phyloP scores from a whole-genome alignment of 2,888 invertebrate genomes.

The Cerastis leucographa region DNA sequence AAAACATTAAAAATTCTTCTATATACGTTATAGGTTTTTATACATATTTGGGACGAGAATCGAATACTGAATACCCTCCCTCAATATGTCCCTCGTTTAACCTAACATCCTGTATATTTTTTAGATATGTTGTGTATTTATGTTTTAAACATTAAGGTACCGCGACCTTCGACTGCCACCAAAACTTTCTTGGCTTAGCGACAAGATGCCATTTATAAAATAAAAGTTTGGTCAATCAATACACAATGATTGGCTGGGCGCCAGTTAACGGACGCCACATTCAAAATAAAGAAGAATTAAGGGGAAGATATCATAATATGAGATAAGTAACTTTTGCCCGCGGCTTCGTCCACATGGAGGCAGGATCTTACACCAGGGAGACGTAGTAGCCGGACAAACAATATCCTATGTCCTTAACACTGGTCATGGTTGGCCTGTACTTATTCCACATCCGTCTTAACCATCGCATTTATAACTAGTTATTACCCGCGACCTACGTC shows the following conservation, averaged over 20 bases:
- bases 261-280: constrained; percentile 26
- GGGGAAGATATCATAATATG: background rate
- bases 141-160: background rate
- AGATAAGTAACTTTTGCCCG: background rate
- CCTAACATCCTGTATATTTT: too few relatives aligned
- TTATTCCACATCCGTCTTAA: too few relatives aligned
- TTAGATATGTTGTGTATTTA: too few relatives aligned
- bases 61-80: too few relatives aligned
- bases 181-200: constrained; percentile 18
- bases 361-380: background rate
- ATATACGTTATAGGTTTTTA: too few relatives aligned
- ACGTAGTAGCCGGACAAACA: background rate
- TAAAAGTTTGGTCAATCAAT: constrained; percentile 30
- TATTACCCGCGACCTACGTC: too few relatives aligned
- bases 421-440: too few relatives aligned
- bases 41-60: too few relatives aligned
- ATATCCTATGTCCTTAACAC: background rate
- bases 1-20: too few relatives aligned
- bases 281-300: background rate
- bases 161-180: constrained; percentile 4
- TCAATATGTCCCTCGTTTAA: too few relatives aligned
- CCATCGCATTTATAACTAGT: too few relatives aligned
- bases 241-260: constrained; percentile 35
- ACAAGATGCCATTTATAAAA: constrained; percentile 28
- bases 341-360: too few relatives aligned